phyloP scores from a whole-genome alignment of 2,888 invertebrate species.

The Bhutanitis thaidina region DNA sequence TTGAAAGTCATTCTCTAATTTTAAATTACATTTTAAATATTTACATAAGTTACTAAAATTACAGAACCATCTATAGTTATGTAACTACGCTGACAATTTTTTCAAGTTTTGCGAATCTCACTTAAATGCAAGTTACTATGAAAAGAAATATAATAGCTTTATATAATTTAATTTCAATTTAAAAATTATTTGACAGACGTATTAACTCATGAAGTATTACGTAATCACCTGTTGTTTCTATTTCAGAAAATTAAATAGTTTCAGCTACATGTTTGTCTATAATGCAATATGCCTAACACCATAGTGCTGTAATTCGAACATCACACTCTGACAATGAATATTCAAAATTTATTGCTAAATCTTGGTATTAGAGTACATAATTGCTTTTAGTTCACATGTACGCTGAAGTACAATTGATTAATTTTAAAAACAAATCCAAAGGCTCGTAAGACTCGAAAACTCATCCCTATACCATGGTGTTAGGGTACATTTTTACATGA shows the following conservation, averaged over 20 bases:
- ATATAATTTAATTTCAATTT: no score
- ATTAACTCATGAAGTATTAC: no score
- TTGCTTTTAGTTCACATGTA: no score
- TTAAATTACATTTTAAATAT: constrained; percentile 62
- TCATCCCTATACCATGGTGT: neutral
- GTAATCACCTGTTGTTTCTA: no score
- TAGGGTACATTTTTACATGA: neutral
- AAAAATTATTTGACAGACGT: no score
- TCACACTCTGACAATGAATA: no score
- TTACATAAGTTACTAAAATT: constrained; percentile 64
- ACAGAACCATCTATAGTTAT: constrained; percentile 19
- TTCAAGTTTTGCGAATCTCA: neutral
- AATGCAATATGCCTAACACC: no score
- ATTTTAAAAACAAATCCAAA: neutral
- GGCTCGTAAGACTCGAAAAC: neutral
- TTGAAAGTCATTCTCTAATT: constrained; percentile 67
- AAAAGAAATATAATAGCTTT: neutral
- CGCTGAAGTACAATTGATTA: neutral
- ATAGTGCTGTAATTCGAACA: no score
- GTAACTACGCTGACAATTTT: neutral
- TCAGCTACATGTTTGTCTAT: no score
- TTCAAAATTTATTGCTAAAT: no score
- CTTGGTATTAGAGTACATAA: no score
- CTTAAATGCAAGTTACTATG: constrained; percentile 25
- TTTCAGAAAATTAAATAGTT: no score